phyloP scores from a whole-genome alignment of 2,888 invertebrate genomes.

The Nasonia oneida region DNA sequence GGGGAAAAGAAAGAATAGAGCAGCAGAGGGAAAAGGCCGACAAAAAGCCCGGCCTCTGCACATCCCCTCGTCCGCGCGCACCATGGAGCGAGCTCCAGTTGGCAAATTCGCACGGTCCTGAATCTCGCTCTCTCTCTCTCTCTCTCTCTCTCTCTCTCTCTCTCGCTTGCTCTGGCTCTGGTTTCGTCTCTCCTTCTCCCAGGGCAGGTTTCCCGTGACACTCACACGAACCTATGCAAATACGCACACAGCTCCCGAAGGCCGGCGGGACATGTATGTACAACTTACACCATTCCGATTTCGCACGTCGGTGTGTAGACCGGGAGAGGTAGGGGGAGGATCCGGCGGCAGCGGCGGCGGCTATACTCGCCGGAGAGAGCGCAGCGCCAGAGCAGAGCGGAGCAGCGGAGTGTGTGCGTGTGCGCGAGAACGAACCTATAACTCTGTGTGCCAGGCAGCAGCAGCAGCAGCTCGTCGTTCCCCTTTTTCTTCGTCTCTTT shows the following conservation, averaged over 20 bases:
- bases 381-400: conserved; percentile 18
- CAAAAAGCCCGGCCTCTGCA: conserved; percentile 24
- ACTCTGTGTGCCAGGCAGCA: background rate
- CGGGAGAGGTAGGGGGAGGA: background rate
- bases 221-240: conserved; percentile 29
- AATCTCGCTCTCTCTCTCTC: conserved; percentile 2
- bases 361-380: background rate
- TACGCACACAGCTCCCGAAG: conserved; percentile 4
- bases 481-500: conserved; percentile 2
- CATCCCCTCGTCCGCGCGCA: background rate
- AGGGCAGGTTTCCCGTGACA: conserved; percentile 41
- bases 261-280: background rate
- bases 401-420: conserved; percentile 36
- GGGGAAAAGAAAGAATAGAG: conserved; percentile 22
- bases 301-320: background rate
- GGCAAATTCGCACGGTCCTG: conserved; percentile 52
- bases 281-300: background rate
- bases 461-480: background rate
- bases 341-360: background rate
- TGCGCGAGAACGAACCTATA: conserved; percentile 5
- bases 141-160: conserved; percentile 22
- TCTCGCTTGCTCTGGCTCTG: background rate
- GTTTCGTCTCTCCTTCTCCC: background rate
- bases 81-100: conserved; percentile 29
- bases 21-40: conserved; percentile 43